Evolutionary conservation across 92 coral and sea anemone species (phyloP).

Genomic region (Porites evermanni): DNA sequence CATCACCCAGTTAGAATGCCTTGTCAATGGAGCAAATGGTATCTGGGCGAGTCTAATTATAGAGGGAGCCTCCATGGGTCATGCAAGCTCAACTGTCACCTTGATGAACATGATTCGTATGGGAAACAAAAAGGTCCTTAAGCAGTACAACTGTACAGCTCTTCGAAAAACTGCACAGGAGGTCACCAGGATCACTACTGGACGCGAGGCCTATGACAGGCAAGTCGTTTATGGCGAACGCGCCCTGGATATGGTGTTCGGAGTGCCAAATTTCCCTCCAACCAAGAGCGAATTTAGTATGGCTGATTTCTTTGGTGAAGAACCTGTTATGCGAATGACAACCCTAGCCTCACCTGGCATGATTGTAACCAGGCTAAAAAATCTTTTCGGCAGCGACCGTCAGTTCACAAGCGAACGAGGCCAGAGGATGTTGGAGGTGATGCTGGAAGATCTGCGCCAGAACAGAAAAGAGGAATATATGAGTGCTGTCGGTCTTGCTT

Average conservation of each 20-base stretch:
- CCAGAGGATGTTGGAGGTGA: not conserved
- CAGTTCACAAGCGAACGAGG: not conserved
- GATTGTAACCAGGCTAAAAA: not conserved
- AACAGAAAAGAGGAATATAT: constrained; percentile 39
- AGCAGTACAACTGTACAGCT: constrained; percentile 63
- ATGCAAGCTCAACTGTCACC: constrained; percentile 53
- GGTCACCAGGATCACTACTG: constrained; percentile 73
- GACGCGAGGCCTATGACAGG: constrained; percentile 62
- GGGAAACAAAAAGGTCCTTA: constrained; percentile 58
- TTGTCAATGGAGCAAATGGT: constrained; percentile 63
- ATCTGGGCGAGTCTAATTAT: constrained; percentile 63
- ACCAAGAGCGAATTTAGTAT: constrained; percentile 68
- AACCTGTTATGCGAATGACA: constrained; percentile 76
- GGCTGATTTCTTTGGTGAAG: constrained; percentile 79
- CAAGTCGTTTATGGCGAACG: constrained; percentile 75
- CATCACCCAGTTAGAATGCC: constrained; percentile 56
- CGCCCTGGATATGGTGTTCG: constrained; percentile 76
- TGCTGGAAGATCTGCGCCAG: not conserved
- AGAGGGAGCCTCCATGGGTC: constrained; percentile 72
- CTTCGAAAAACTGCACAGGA: constrained; percentile 61
- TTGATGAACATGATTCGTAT: constrained; percentile 65
- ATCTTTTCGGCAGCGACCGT: not conserved
- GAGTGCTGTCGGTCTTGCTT: constrained; percentile 71
- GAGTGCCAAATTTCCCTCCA: constrained; percentile 55
- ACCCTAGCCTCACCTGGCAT: constrained; percentile 62